Conservation (phyloP, 2,113 vertebrate species). For the Ptilorrhoa leucosticta region DNA sequence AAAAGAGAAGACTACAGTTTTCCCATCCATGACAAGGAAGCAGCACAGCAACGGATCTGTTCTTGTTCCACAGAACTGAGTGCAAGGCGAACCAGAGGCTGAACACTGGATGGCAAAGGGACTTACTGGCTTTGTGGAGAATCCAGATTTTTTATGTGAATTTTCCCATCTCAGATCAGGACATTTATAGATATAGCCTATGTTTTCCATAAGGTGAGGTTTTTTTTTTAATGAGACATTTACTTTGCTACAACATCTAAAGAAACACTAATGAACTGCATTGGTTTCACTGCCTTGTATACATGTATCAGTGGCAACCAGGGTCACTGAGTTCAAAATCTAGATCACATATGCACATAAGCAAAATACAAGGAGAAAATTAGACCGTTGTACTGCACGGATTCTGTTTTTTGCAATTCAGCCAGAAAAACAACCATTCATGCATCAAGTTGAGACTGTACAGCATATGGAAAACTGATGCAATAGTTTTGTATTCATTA, state of each 20-base stretch:
- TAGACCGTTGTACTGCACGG: neutral
- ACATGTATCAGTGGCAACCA: neutral
- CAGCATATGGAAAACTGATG: neutral
- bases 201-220: fast-evolving
- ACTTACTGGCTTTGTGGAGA: neutral
- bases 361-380: neutral
- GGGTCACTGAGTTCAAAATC: neutral
- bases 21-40: neutral
- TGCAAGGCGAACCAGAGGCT: neutral
- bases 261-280: neutral
- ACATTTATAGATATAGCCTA: neutral
- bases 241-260: neutral
- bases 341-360: neutral
- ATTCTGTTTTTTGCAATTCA: neutral
- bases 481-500: neutral
- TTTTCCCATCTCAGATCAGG: neutral
- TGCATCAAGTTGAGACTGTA: neutral
- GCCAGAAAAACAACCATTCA: neutral
- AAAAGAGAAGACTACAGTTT: neutral
- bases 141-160: neutral
- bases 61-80: neutral
- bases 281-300: neutral
- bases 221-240: neutral
- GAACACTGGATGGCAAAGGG: neutral
- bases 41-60: neutral